Conservation (phyloP, 37 sponge, comb jelly and placozoan genomes). For the Amphimedon queenslandica region DNA sequence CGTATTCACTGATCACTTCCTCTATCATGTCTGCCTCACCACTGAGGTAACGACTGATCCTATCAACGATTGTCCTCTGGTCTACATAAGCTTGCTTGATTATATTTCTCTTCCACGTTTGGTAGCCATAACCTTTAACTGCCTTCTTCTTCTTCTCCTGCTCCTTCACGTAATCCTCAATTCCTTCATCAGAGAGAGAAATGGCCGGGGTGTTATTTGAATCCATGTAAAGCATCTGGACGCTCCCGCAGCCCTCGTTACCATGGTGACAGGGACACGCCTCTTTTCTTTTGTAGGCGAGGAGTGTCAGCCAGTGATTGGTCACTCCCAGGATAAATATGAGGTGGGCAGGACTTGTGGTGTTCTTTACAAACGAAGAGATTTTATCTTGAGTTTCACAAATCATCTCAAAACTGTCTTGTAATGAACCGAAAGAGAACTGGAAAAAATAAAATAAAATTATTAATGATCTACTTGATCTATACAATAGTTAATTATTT, state of each 20-base stretch:
- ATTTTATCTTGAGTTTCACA: conserved; percentile 16
- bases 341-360: conserved; percentile 16
- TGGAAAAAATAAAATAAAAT: background rate
- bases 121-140: conserved; percentile 27
- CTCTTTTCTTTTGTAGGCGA: conserved; percentile 11
- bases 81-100: conserved; percentile 29
- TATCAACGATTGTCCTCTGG: conserved; percentile 26
- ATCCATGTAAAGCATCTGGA: conserved; percentile 34
- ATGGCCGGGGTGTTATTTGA: conserved; percentile 32
- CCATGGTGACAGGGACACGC: background rate
- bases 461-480: background rate
- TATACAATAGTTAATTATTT: background rate
- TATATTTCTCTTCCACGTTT: conserved; percentile 27
- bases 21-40: conserved; percentile 10
- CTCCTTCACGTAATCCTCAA: conserved; percentile 5
- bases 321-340: conserved; percentile 52
- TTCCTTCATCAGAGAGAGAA: conserved; percentile 22
- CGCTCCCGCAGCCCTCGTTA: no score
- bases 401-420: conserved; percentile 7
- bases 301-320: conserved; percentile 52
- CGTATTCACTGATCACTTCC: conserved; percentile 3
- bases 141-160: conserved; percentile 38
- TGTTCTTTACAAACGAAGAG: background rate
- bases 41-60: conserved; percentile 33
- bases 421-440: conserved; percentile 46